Base-by-base conservation (phyloP, 1,140 invertebrate genomes). In the Bicyclus anynana region DNA sequence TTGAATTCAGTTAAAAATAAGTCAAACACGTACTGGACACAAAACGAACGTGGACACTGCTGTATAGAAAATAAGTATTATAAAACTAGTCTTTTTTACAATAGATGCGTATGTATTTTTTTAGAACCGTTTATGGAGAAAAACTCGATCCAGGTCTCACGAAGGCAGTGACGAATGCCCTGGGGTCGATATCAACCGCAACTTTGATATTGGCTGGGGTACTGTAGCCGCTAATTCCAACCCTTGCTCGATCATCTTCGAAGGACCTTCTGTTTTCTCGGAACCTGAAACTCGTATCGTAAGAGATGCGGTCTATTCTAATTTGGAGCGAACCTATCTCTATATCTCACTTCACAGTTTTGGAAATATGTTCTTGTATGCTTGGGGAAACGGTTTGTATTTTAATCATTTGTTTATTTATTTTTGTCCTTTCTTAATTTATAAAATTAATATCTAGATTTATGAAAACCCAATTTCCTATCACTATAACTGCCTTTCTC, bases 341-440 rank as follows among this genome's bases (percentile, higher is more conserved):
- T 95, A 95, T 66, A 77, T 95, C 18, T 92, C 93, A 0, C 70
- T 95, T 7, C 95, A 96, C 60, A 92, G 92, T 23, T 93, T 90
- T 69, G 93, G 93, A 35, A 90, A 92, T 66, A 92, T 92, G 71
- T 75, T 94, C 53, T 69, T 95, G 4, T 94, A 94, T 67, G 94
- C 94, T n/a, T 95, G 93, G 92, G 94, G 94, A 17, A 94, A 91
- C 52, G 84, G 84, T 84, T 59, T 46, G 72, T 63, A 51, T 12
- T 57, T 16, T 57, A n/a, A n/a, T 27, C 10, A 27, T 27, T 27
- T 27, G 4, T 9, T 27, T n/a, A n/a, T n/a, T n/a, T n/a, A n/a
- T n/a, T n/a, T n/a, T n/a, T n/a, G n/a, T n/a, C n/a, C n/a, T n/a
- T n/a, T n/a, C n/a, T n/a, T n/a, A n/a, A n/a, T n/a, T n/a, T n/a